Evolutionary conservation across 2,797 vertebrate genomes (phyloP).

Genomic region (Paguma larvata): DNA sequence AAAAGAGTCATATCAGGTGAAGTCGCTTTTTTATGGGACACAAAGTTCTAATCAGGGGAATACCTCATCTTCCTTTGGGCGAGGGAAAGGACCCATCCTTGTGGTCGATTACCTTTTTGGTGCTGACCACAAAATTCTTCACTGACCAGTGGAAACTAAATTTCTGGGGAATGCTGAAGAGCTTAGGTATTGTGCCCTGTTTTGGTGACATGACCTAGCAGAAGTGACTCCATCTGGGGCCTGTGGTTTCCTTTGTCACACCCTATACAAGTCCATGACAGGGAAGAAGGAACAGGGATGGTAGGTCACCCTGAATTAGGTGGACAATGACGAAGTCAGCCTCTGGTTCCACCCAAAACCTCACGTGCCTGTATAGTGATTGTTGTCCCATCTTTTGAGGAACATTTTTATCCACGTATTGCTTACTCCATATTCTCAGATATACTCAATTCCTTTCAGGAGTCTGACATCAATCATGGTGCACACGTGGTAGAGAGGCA

Average conservation of each 20-base stretch:
- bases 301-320: no score
- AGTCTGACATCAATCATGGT: not conserved
- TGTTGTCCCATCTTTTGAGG: not conserved
- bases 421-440: not conserved
- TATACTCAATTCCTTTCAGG: not conserved
- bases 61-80: not conserved
- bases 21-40: not conserved
- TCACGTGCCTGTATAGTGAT: not conserved
- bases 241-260: not conserved
- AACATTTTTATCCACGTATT: not conserved
- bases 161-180: not conserved
- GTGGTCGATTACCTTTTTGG: not conserved
- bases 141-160: not conserved
- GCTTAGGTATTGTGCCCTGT: not conserved
- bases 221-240: not conserved
- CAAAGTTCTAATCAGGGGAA: not conserved
- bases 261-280: not conserved
- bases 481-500: no score
- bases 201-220: not conserved
- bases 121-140: not conserved
- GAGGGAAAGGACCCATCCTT: not conserved
- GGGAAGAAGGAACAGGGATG: not conserved
- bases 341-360: not conserved
- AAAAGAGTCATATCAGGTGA: not conserved
- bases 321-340: not conserved